Evolutionary conservation across 2,797 vertebrate species (phyloP).

Genomic region (Platyrinchus mystaceus): DNA sequence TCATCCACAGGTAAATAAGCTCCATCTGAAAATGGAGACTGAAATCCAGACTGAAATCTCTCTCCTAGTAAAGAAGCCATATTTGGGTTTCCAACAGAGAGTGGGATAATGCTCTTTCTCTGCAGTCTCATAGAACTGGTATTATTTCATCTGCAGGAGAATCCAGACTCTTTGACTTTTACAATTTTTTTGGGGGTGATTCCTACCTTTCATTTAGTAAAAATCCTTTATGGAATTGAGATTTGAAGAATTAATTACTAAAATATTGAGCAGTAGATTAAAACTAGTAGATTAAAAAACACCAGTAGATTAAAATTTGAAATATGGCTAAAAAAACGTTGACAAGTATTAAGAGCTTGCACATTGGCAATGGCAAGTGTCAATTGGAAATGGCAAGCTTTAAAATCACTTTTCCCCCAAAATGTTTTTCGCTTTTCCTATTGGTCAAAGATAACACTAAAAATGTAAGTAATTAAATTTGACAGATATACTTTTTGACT

Average conservation of each 20-base stretch:
- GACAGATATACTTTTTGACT: neutral
- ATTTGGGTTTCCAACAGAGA: neutral
- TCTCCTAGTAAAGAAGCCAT: neutral
- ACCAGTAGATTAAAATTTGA: neutral
- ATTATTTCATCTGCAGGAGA: neutral
- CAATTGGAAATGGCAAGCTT: neutral
- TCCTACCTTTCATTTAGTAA: neutral
- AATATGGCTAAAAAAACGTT: neutral
- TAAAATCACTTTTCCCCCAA: neutral
- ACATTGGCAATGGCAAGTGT: neutral
- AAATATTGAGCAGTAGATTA: neutral
- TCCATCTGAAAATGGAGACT: no score
- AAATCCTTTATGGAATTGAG: neutral
- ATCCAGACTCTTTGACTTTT: neutral
- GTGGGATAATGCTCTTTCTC: neutral
- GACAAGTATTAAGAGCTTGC: neutral
- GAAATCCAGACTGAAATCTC: neutral
- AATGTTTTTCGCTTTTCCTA: neutral
- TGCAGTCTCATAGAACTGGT: neutral
- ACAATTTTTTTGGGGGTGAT: fast-evolving
- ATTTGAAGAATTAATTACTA: neutral
- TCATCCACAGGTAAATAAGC: neutral
- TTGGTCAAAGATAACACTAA: neutral
- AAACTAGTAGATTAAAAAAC: neutral
- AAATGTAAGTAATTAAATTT: neutral